Evolutionary conservation across 2,888 invertebrate species (phyloP).

Genomic region (Tuberolachnus salignus): DNA sequence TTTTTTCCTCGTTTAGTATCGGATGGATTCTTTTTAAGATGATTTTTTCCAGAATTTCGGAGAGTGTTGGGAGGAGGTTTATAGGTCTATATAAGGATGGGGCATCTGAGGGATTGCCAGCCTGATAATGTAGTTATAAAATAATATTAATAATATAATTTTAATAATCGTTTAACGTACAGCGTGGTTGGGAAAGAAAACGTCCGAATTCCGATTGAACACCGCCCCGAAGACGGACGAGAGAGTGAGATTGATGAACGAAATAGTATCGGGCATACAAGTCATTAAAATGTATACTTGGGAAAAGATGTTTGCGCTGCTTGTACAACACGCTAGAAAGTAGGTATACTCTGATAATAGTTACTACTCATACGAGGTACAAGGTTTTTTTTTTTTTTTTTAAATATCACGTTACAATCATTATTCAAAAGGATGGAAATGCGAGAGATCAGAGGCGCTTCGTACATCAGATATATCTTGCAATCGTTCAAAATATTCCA

Average conservation of each 20-base stretch:
- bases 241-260: constrained; percentile 88
- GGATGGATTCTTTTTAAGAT: too few species aligned
- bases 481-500: constrained; percentile 81
- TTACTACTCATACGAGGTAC: too few species aligned
- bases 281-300: constrained; percentile 93
- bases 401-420: too few species aligned
- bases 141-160: too few species aligned
- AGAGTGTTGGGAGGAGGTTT: too few species aligned
- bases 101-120: too few species aligned
- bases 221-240: constrained; percentile 72
- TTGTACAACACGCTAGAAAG: constrained; percentile 76
- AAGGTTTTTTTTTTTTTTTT: too few species aligned
- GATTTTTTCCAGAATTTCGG: too few species aligned
- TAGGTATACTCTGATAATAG: constrained; percentile 62
- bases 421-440: constrained; percentile 72
- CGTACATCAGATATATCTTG: constrained; percentile 71
- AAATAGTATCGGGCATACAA: constrained; percentile 83
- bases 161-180: neutral
- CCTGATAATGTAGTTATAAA: too few species aligned
- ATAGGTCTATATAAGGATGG: too few species aligned
- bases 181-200: neutral
- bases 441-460: constrained; percentile 73
- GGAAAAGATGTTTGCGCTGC: constrained; percentile 80
- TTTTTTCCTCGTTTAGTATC: too few species aligned
- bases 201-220: neutral